phyloP scores from a whole-genome alignment of 2,113 vertebrate species.

The Xiphophorus couchianus region DNA sequence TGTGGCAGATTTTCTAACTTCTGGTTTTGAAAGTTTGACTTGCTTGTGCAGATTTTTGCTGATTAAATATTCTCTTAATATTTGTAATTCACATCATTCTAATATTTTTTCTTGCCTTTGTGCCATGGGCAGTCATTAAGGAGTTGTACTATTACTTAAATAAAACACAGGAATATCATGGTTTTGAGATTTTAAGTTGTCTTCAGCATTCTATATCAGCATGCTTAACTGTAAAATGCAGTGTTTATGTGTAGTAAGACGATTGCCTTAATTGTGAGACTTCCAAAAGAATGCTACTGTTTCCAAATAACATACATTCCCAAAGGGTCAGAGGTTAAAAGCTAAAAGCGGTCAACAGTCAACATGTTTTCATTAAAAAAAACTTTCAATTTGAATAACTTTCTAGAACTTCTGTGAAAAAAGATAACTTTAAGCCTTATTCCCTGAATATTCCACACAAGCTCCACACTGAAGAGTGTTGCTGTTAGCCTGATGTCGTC shows the following conservation, averaged over 20 bases:
- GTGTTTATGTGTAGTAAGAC: not conserved
- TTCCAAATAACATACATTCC: not conserved
- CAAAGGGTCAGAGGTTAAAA: not conserved
- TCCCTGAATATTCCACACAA: not conserved
- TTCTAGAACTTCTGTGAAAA: not conserved
- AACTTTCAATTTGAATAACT: not conserved
- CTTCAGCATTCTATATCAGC: not conserved
- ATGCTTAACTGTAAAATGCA: not conserved
- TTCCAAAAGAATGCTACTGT: too few relatives aligned
- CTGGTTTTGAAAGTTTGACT: too few relatives aligned
- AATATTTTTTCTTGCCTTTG: too few relatives aligned
- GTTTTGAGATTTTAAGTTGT: not conserved
- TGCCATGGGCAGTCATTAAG: too few relatives aligned
- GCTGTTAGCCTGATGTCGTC: not conserved
- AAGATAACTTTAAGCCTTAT: not conserved
- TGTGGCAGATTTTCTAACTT: too few relatives aligned
- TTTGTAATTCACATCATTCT: too few relatives aligned
- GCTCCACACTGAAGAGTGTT: not conserved
- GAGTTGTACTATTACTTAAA: not conserved
- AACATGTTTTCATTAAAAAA: not conserved
- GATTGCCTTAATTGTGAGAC: too few relatives aligned
- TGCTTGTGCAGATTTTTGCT: too few relatives aligned
- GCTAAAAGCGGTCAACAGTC: too few relatives aligned
- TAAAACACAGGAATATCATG: not conserved
- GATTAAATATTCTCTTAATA: too few relatives aligned